Evolutionary conservation across 2,797 vertebrate species (phyloP).

Genomic region (Sebastes ruberrimus): DNA sequence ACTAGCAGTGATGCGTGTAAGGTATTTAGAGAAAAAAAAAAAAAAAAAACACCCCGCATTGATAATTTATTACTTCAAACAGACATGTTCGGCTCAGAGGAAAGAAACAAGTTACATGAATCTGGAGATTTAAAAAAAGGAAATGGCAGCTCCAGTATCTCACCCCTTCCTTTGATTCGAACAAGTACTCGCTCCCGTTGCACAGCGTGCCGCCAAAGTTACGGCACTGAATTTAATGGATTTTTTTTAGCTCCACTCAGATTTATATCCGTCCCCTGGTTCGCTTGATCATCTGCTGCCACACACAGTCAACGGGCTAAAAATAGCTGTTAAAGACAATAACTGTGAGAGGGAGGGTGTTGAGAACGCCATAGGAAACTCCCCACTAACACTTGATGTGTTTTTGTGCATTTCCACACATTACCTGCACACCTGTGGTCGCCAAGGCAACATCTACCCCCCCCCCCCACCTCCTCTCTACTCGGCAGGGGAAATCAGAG

Average conservation of each 20-base stretch:
- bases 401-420: not conserved
- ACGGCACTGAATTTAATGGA: slow-evolving; percentile 34
- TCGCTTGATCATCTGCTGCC: slow-evolving; percentile 51
- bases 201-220: slow-evolving; percentile 40
- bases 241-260: slow-evolving; percentile 21
- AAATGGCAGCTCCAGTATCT: slow-evolving; percentile 34
- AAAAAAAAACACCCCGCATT: slow-evolving; percentile 7
- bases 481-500: slow-evolving; percentile 64
- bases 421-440: slow-evolving; percentile 62
- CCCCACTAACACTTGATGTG: not conserved
- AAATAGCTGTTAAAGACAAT: slow-evolving; percentile 32
- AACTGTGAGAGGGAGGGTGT: slow-evolving; percentile 23
- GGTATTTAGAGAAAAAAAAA: slow-evolving; percentile 13
- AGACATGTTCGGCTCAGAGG: slow-evolving; percentile 27
- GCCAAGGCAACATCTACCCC: slow-evolving; percentile 63
- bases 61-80: slow-evolving; percentile 57
- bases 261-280: slow-evolving; percentile 21
- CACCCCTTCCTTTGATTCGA: slow-evolving; percentile 50
- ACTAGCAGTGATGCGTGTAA: slow-evolving; percentile 34
- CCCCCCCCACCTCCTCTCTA: not conserved
- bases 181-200: slow-evolving; percentile 26
- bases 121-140: slow-evolving; percentile 32
- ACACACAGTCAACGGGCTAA: slow-evolving; percentile 28
- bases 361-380: slow-evolving; percentile 39
- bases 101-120: slow-evolving; percentile 40